A percentile compares a stretch with the other conserved stretches of the same genome.
phyloP scores from a whole-genome alignment of 2,113 vertebrate species.

The Crotalus helleri region DNA sequence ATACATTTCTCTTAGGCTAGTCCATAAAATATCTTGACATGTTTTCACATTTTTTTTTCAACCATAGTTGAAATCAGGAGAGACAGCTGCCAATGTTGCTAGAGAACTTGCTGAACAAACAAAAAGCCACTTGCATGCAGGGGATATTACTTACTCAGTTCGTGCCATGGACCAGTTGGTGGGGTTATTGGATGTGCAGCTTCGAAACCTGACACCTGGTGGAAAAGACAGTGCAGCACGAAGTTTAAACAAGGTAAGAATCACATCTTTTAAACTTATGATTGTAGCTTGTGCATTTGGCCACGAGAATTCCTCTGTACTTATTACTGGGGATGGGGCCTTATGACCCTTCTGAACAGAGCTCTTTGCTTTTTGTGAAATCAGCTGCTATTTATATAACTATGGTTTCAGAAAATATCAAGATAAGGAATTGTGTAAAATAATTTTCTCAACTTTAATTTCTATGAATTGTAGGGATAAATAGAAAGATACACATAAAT shows the following conservation, averaged over 20 bases:
- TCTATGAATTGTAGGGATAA: not conserved
- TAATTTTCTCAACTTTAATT: not conserved
- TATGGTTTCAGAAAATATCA: slow-evolving; percentile 15
- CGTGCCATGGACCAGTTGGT: slow-evolving; percentile 93
- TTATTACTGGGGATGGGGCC: not conserved
- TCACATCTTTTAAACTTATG: rapidly evolving
- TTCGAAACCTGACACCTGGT: slow-evolving; percentile 91
- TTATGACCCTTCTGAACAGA: not conserved
- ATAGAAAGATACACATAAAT: not conserved
- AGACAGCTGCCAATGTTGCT: slow-evolving; percentile 93
- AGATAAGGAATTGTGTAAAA: not conserved
- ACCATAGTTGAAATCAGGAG: slow-evolving; percentile 83
- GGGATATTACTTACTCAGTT: slow-evolving; percentile 90
- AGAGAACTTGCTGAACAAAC: slow-evolving; percentile 93
- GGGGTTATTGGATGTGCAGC: slow-evolving; percentile 90
- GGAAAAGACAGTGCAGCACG: slow-evolving; percentile 96
- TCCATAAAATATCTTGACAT: not conserved
- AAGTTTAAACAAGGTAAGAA: slow-evolving; percentile 93
- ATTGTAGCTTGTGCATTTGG: not conserved
- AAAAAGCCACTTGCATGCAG: slow-evolving; percentile 84
- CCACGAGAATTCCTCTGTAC: not conserved
- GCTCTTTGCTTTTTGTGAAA: not conserved
- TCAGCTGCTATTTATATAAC: slow-evolving; percentile 1
- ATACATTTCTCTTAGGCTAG: not conserved
- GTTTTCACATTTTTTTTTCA: slow-evolving; percentile 18